Evolutionary conservation across 2,113 vertebrate genomes (phyloP), one percentile per base, ranked within the genome.

Genomic region (Solenodon paradoxus): DNA sequence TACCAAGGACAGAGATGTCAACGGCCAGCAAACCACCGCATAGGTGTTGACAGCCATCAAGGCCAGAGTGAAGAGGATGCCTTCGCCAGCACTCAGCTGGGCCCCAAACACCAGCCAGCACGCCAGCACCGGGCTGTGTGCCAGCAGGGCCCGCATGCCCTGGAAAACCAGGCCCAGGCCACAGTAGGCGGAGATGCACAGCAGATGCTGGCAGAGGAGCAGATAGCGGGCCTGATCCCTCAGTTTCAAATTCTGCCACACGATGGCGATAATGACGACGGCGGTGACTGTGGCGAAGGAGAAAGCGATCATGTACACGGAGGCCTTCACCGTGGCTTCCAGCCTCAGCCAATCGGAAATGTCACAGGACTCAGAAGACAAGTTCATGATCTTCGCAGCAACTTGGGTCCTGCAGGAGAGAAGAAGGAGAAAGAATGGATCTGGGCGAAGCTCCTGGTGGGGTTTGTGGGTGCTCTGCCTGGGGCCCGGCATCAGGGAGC

Each of bases 21-120:
- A 94, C 1, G 98, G 98, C 95, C 96, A 97, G 90, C 97, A 98
- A 55, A 98, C 90, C 28, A 90, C 96, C 88, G 98, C 59, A 45
- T 95, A 97, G 5, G 72, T 90, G 77, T 98, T 97, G 86, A 98
- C 30, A n/a, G 96, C 91, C 98, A 98, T 98, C 69, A 98, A 92
- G 71, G 97, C 96, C 88, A 98, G 93, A 10, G 97, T 98, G 88
- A 98, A 92, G 53, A 97, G 66, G 10, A 98, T 87, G 95, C 96
- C 97, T 91, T 98, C 97, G 38, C 97, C 97, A 45, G 92, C 89
- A 71, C 87, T 95, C 71, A 97, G 89, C 96, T 98, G 98, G 24
- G 96, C 22, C 64, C 97, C 97, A 49, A 98, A 98, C 22, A 98
- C 83, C 49, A 98, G 71, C 97, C 97, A 97, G 55, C 97, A 98